Percentiles rank a stretch among this genome's conserved stretches.
These are phyloP conservation scores for Anniella stebbinsi DNA, from an alignment of 2,797 vertebrate species.

Conservation along the genomic window DNA sequence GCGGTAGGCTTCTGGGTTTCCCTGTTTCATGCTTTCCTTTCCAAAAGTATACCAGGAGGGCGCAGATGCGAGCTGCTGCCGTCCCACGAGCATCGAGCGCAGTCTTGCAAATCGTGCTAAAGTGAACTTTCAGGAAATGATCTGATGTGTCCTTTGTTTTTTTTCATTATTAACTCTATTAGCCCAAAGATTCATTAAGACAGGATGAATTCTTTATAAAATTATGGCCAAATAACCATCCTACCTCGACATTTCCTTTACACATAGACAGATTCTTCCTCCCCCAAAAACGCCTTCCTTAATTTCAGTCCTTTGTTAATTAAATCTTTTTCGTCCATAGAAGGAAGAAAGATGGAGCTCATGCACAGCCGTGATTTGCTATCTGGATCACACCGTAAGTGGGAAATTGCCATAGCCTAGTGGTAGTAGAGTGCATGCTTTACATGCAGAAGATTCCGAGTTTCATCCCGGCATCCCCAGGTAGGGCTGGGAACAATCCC, in stretches of 20 bases:
- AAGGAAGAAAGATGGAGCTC: not conserved
- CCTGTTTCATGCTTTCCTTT: slow-evolving; percentile 17
- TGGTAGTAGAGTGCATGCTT: too few relatives aligned
- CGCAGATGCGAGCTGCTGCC: not conserved
- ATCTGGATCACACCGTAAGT: not conserved
- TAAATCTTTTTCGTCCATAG: slow-evolving; percentile 1
- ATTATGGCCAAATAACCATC: too few relatives aligned
- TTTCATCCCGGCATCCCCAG: too few relatives aligned
- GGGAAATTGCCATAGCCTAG: too few relatives aligned
- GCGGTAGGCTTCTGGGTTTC: not conserved
- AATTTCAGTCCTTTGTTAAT: slow-evolving; percentile 46
- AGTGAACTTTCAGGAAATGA: slow-evolving; percentile 35
- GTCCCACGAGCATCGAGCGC: not conserved
- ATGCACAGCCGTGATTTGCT: not conserved
- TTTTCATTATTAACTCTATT: too few relatives aligned
- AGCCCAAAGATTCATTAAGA: too few relatives aligned
- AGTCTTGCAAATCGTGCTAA: slow-evolving; percentile 24
- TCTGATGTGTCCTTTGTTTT: slow-evolving; percentile 23
- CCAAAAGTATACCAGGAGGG: slow-evolving; percentile 13
- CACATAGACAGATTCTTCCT: too few relatives aligned
- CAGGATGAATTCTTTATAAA: too few relatives aligned
- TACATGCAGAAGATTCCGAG: too few relatives aligned
- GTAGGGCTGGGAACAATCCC: too few relatives aligned
- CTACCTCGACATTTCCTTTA: too few relatives aligned
- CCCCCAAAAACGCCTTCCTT: too few relatives aligned